These are phyloP conservation scores for Notoglanidium macrostoma DNA, from an alignment of 2,797 vertebrate genomes.

Conservation along the genomic window DNA sequence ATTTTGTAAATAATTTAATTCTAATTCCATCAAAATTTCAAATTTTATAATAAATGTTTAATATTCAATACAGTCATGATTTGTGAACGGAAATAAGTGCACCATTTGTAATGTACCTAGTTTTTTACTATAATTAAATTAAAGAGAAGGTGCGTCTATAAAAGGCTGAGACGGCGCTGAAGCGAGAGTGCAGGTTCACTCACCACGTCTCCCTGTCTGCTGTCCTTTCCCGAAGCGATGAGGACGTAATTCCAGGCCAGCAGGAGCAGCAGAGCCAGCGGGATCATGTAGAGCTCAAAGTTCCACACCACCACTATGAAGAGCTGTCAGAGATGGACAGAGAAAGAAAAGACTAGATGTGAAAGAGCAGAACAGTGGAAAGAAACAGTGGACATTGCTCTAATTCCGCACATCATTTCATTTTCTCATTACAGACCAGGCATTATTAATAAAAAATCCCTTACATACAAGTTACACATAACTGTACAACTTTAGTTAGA, in stretches of 20 bases:
- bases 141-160: neutral
- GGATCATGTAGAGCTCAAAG: slow-evolving; percentile 98
- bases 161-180: slow-evolving; percentile 50
- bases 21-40: neutral
- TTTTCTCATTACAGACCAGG: neutral
- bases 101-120: neutral
- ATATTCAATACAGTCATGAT: neutral
- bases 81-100: neutral
- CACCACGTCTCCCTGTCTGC: slow-evolving; percentile 87
- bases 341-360: slow-evolving; percentile 27
- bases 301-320: slow-evolving; percentile 96
- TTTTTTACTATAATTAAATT: neutral
- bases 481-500: neutral
- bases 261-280: slow-evolving; percentile 86
- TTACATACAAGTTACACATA: neutral
- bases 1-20: neutral
- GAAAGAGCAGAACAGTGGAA: slow-evolving; percentile 32
- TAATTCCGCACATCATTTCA: neutral
- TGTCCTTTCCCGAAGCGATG: slow-evolving; percentile 92
- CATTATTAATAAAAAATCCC: neutral
- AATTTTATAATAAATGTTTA: neutral
- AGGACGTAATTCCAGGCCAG: slow-evolving; percentile 95
- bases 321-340: slow-evolving; percentile 76
- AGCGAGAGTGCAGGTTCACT: slow-evolving; percentile 62
- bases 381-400: neutral